phyloP scores from a whole-genome alignment of 2,113 vertebrate genomes.

The Toxotes chatareus region DNA sequence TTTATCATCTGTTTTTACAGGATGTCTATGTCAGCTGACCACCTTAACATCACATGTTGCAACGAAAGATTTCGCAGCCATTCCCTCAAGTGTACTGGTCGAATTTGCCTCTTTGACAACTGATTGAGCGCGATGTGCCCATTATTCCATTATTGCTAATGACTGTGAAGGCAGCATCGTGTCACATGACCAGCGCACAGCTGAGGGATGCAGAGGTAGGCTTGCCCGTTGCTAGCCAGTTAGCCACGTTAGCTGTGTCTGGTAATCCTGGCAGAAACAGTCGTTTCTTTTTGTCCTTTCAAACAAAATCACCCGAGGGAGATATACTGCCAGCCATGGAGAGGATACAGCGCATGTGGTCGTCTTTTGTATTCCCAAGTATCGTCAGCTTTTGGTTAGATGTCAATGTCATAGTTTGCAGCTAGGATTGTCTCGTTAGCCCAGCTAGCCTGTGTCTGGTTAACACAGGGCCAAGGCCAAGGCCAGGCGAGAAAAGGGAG shows the following conservation, averaged over 20 bases:
- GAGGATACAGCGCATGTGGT: slow-evolving; percentile 32
- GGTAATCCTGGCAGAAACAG: slow-evolving; percentile 41
- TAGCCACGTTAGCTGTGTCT: slow-evolving; percentile 71
- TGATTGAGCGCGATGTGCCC: no score
- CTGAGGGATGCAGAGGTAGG: slow-evolving; percentile 72
- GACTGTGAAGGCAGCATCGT: slow-evolving; percentile 45
- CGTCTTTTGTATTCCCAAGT: slow-evolving; percentile 13
- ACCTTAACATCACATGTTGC: neutral
- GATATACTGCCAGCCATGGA: slow-evolving; percentile 52
- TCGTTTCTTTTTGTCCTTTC: slow-evolving; percentile 14
- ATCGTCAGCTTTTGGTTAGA: slow-evolving; percentile 43
- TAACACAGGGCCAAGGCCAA: slow-evolving; percentile 63
- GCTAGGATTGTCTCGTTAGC: slow-evolving; percentile 70
- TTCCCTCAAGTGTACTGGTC: neutral
- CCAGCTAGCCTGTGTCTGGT: slow-evolving; percentile 60
- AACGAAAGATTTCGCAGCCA: fast-evolving
- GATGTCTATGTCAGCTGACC: neutral
- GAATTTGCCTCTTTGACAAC: neutral
- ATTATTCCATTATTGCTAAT: neutral
- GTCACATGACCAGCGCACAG: slow-evolving; percentile 78
- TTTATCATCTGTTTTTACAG: neutral
- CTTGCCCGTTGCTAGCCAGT: slow-evolving; percentile 68
- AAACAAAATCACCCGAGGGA: neutral
- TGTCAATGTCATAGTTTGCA: slow-evolving; percentile 71
- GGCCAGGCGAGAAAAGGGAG: slow-evolving; percentile 63